These are phyloP conservation scores for Emys orbicularis DNA, from an alignment of 2,797 vertebrate genomes.

Conservation along the genomic window DNA sequence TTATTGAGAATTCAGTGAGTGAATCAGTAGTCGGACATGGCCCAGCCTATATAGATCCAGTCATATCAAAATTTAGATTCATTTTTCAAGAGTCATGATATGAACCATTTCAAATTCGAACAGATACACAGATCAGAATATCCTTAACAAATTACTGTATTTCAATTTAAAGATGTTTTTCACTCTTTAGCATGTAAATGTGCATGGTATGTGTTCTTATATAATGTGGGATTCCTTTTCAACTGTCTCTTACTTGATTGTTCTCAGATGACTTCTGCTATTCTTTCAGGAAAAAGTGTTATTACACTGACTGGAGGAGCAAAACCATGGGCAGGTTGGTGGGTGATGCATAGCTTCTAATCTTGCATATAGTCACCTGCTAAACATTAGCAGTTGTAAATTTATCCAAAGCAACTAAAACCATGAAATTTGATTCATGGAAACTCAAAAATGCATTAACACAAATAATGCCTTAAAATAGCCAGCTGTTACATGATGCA, in stretches of 20 bases:
- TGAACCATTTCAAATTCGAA: background rate
- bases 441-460: conserved; percentile 28
- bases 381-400: conserved; percentile 76
- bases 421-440: conserved; percentile 49
- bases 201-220: conserved; percentile 6
- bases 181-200: background rate
- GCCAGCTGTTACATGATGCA: conserved; percentile 17
- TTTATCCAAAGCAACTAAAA: conserved; percentile 56
- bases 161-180: background rate
- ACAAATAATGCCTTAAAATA: conserved; percentile 48
- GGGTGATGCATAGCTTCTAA: conserved; percentile 77
- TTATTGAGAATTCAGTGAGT: background rate
- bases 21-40: background rate
- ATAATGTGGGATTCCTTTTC: conserved; percentile 1
- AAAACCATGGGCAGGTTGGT: conserved; percentile 95
- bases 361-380: conserved; percentile 66
- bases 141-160: background rate
- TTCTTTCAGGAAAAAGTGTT: conserved; percentile 95
- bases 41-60: background rate
- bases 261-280: conserved; percentile 72
- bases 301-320: conserved; percentile 96
- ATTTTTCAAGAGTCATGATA: background rate
- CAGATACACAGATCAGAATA: background rate
- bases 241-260: conserved; percentile 40
- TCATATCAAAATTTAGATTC: background rate